A percentile compares a stretch with the other conserved stretches of the same genome.
These are phyloP conservation scores for Forbesichthys agassizii DNA, from an alignment of 2,113 vertebrate species.

Conservation along the genomic window DNA sequence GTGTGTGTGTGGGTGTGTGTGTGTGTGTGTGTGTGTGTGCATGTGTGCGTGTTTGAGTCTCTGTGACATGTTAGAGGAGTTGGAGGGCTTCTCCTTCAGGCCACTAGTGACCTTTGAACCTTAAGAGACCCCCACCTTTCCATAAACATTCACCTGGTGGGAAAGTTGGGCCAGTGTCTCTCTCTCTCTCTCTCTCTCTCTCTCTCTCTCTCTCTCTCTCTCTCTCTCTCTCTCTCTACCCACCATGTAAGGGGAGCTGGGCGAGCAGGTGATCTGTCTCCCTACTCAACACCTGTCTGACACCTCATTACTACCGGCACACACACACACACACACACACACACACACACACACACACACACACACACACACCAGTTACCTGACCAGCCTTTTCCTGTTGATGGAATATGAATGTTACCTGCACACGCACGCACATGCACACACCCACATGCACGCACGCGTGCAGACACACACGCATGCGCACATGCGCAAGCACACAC, in stretches of 20 bases:
- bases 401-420: too few relatives aligned
- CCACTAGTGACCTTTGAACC: background rate
- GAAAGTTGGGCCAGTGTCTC: too few relatives aligned
- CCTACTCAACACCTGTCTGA: background rate
- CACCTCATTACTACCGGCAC: background rate
- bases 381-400: too few relatives aligned
- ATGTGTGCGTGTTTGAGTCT: background rate
- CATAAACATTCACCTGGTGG: background rate
- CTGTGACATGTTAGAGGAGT: background rate
- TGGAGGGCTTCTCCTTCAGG: background rate
- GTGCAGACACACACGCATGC: too few relatives aligned
- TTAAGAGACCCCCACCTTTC: background rate
- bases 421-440: background rate
- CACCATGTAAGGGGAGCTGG: too few relatives aligned
- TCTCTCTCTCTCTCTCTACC: too few relatives aligned
- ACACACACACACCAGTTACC: background rate
- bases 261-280: too few relatives aligned
- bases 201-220: too few relatives aligned
- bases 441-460: background rate
- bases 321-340: background rate
- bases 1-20: slow-evolving; percentile 1
- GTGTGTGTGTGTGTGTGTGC: background rate
- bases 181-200: too few relatives aligned
- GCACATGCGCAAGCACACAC: background rate
- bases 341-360: background rate